Percentiles rank a stretch among this genome's conserved stretches.
These are phyloP conservation scores for Thamnaconus septentrionalis DNA, from an alignment of 2,113 vertebrate genomes.

Conservation along the genomic window DNA sequence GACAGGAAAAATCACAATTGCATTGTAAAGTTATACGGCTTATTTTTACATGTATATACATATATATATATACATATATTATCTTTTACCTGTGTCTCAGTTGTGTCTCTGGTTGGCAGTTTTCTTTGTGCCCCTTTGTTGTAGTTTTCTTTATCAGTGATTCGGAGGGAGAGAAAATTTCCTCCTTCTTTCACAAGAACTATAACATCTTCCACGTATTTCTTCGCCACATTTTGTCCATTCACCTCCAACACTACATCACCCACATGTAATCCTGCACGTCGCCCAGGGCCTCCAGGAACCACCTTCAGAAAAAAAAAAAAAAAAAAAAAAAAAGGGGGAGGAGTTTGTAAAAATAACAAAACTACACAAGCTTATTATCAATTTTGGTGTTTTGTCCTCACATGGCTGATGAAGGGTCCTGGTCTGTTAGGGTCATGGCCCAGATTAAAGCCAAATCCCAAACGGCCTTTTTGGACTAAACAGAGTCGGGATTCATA, in stretches of 20 bases:
- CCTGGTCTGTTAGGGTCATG: conserved; percentile 49
- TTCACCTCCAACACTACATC: conserved; percentile 80
- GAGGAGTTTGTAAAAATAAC: not conserved
- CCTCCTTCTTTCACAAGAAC: conserved; percentile 63
- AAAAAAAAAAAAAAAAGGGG: not conserved
- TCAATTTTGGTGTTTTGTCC: not conserved
- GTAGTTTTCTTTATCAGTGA: conserved; percentile 47
- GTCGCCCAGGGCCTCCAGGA: conserved; percentile 69
- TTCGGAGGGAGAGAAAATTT: conserved; percentile 50
- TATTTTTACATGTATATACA: not conserved
- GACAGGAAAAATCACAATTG: not conserved
- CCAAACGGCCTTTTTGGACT: conserved; percentile 58
- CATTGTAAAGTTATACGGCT: not conserved
- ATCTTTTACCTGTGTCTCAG: conserved; percentile 45
- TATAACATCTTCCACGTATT: conserved; percentile 68
- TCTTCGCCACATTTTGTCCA: conserved; percentile 71
- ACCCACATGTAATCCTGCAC: conserved; percentile 71
- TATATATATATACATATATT: not conserved
- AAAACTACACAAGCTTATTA: not conserved
- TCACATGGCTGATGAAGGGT: conserved; percentile 78
- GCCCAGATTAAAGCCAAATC: conserved; percentile 76
- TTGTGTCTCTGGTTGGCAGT: conserved; percentile 12
- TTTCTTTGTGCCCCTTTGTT: conserved; percentile 24
- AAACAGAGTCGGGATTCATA: conserved; percentile 56
- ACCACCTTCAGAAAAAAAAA: conserved; percentile 63